These are phyloP conservation scores for Ceriagrion tenellum DNA, from an alignment of 2,888 invertebrate genomes.

Conservation along the genomic window DNA sequence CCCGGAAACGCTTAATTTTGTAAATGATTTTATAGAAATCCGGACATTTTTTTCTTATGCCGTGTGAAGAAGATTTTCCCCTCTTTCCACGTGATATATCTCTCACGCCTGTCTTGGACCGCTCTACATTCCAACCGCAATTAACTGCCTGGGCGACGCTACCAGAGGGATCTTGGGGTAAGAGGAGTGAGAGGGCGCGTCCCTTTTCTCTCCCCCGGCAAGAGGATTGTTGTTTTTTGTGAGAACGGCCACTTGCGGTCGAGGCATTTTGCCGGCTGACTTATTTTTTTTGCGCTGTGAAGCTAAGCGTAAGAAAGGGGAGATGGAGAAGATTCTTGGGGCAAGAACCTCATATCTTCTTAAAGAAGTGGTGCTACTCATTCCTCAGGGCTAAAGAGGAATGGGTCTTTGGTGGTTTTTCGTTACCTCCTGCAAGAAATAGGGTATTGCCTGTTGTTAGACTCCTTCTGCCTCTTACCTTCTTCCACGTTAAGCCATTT, in stretches of 20 bases:
- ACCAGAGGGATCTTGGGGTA: neutral
- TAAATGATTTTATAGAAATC: too few species aligned
- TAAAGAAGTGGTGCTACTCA: neutral
- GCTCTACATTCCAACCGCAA: neutral
- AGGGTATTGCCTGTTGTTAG: too few species aligned
- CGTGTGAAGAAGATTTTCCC: too few species aligned
- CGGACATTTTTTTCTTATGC: too few species aligned
- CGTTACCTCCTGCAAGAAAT: too few species aligned
- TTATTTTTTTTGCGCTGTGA: neutral
- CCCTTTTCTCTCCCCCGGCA: neutral
- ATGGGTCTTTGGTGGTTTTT: too few species aligned
- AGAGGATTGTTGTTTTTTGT: neutral
- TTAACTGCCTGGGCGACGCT: slow-evolving; percentile 4
- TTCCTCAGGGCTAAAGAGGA: neutral
- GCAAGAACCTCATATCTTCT: neutral
- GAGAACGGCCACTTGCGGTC: neutral
- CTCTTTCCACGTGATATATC: too few species aligned
- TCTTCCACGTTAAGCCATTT: too few species aligned
- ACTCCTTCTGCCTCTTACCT: too few species aligned
- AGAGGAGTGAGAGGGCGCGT: too few species aligned
- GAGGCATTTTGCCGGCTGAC: neutral
- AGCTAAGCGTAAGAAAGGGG: neutral
- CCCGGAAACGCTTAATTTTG: too few species aligned
- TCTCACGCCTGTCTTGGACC: neutral
- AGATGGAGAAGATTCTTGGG: neutral